Conservation (phyloP, 2,113 vertebrate species). For the Micronisus gabar region DNA sequence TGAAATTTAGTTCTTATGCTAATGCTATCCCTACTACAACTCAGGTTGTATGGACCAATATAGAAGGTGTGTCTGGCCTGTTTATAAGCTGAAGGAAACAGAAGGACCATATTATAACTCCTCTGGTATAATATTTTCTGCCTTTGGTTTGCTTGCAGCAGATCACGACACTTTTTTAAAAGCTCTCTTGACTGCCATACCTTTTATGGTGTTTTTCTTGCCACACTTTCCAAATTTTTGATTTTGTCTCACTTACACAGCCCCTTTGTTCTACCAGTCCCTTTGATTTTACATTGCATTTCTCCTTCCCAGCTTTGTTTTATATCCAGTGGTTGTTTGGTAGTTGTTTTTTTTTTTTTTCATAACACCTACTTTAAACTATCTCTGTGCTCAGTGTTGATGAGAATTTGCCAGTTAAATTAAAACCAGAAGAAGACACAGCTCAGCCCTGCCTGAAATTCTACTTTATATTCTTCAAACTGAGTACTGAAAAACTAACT, state of each 20-base stretch:
- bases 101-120: background rate
- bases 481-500: background rate
- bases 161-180: background rate
- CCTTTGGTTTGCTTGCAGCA: background rate
- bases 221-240: background rate
- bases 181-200: background rate
- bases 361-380: background rate
- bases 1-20: background rate
- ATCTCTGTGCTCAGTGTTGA: background rate
- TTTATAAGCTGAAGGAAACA: background rate
- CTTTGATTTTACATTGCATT: background rate
- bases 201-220: background rate
- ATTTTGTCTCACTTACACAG: background rate
- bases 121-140: background rate
- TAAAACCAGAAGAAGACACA: background rate
- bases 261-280: background rate
- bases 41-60: background rate
- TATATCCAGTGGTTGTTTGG: background rate
- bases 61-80: background rate
- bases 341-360: background rate
- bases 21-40: background rate
- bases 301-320: background rate
- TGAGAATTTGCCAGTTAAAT: background rate
- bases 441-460: background rate
- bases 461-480: background rate